Evolutionary conservation across 1,140 invertebrate genomes (phyloP), one percentile per base, ranked within the genome.

Genomic region (Caerostris darwini): DNA sequence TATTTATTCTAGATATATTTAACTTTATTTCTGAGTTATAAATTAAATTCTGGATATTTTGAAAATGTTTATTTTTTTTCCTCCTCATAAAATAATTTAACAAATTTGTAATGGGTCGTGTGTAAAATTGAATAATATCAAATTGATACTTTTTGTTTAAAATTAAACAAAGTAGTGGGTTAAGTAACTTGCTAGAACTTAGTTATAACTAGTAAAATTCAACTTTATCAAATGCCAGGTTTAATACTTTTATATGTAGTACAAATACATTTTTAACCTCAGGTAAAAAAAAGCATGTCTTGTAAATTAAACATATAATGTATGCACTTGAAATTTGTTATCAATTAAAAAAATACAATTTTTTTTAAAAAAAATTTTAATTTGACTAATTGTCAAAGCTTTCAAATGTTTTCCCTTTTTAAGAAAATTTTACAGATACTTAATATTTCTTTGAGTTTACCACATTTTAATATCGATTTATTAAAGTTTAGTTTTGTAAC

Each of bases 201-300:
- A 50, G 50, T 3, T 50, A 77, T 5, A 50, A 77, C 8, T 50
- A 14, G 19, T 77, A 34, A 10, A 34, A 8, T 77, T 12, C 34
- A 77, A 8, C 69, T 34, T 77, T 77, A 77, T 14, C 34, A 77
- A 77, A 77, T 77, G 69, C 69, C 69, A 77, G 50, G 12, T 77
- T 77, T 19, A 50, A 77, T 77, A 77, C 34, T 77, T 77, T 77
- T 77, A 77, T 77, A 77, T 12, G 8, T 77, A 3, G 34, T 71
- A 19, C 19, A 34, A 77, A 53, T 7, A 7, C 34, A 12, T 5
- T 77, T 53, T 53, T 50, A 50, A 69, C 34, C 34, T n/a, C 67
- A 69, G 5, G 67, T 77, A 7, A 3, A 12, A 7, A 10, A 14
- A 61, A 14, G 7, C 8, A 12, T 61, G 10, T 61, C 17, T 14